Base-by-base conservation (phyloP, 2,888 invertebrate genomes). In the Cataglyphis livida region DNA sequence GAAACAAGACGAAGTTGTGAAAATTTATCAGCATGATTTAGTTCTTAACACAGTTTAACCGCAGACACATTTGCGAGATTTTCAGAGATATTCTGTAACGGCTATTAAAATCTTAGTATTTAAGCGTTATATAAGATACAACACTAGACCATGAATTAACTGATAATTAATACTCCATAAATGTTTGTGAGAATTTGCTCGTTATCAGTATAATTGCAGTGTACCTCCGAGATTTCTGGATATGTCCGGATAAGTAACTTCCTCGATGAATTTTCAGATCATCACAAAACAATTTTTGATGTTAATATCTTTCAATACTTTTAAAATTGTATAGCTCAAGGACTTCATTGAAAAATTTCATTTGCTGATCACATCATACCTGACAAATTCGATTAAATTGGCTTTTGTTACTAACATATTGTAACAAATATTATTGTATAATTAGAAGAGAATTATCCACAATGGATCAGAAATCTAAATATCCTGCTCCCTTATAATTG, bases 1-100 rank as follows among this genome's bases (percentile, higher is more conserved):
- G 57, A 71, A 35, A 59, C 48, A 51, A 82, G 78, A 87, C 71
- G 57, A 81, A 82, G 62, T 61, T 85, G 75, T 41, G 51, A 87
- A 84, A 73, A 88, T 44, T 88, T 62, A 68, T 32, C 54, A 76
- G 12, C 3, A 54, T 41, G 59, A 71, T 70, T 70, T 71, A 78
- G 28, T 54, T n/a, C 12, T 28, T 28, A 51, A 38, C 28, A 70
- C 15, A 25, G 44, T 35, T 32, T 18, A 41, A 71, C 25, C 78
- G 4, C 51, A 75, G 5, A 51, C 35, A 12, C 15, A 9, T n/a
- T 71, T 9, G 12, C 12, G 12, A 59, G 10, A 44, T 28, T 71
- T 59, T 59, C 21, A 59, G 15, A 66, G 28, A 28, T 32, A 66
- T 68, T 15, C 28, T 51, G 9, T 32, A 5, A 51, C 28, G 15